Conservation (phyloP, 2,113 vertebrate genomes). For the Setophaga kirtlandii region DNA sequence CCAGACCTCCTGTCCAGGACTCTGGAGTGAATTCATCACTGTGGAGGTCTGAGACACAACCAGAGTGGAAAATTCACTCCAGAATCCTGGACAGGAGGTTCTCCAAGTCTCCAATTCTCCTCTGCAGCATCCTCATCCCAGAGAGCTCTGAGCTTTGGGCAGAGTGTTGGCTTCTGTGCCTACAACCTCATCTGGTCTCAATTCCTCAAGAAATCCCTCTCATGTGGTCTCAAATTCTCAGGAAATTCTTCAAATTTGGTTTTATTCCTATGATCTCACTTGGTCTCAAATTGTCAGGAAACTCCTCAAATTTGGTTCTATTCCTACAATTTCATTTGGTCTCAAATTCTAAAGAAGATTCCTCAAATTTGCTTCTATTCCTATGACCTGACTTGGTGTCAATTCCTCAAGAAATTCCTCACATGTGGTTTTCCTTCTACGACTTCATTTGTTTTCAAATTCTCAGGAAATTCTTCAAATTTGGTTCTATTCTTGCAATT, state of each 20-base stretch:
- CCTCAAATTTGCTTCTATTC: too few species aligned
- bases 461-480: neutral
- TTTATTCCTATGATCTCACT: neutral
- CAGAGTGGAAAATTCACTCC: neutral
- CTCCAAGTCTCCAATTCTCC: neutral
- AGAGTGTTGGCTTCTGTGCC: neutral
- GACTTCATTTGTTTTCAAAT: fast-evolving
- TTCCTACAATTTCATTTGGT: too few species aligned
- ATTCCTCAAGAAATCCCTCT: too few species aligned
- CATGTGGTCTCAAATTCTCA: too few species aligned
- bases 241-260: too few species aligned
- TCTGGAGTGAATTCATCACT: neutral
- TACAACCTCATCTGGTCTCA: too few species aligned
- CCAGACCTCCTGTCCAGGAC: neutral
- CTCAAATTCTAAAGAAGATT: too few species aligned
- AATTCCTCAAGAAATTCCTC: too few species aligned
- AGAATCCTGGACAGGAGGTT: too few species aligned
- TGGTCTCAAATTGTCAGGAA: neutral
- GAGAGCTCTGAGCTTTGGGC: neutral
- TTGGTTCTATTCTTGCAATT: neutral
- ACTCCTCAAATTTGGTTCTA: neutral
- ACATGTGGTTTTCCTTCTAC: neutral
- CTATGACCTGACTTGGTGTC: too few species aligned
- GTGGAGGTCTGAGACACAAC: neutral
- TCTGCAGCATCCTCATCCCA: neutral